These are phyloP conservation scores for Megaceryle maxima DNA, from an alignment of 2,113 vertebrate genomes.

Conservation along the genomic window DNA sequence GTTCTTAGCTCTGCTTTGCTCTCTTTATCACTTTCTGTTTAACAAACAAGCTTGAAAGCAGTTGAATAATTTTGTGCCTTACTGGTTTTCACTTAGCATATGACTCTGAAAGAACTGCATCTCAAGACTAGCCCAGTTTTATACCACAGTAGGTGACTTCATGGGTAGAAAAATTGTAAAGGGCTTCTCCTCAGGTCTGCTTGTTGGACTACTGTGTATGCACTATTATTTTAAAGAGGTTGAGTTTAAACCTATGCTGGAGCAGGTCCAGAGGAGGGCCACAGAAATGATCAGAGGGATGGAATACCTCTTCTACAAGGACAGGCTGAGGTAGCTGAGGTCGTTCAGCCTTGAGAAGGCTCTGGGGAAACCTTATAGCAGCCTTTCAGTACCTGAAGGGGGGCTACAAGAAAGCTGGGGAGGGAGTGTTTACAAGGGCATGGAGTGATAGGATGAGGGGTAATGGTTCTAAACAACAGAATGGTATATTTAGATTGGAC, in stretches of 20 bases:
- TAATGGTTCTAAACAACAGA: no score
- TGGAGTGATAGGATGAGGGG: no score
- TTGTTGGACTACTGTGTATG: neutral
- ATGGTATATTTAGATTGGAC: no score
- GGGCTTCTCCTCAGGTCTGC: neutral
- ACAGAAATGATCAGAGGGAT: neutral
- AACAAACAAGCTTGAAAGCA: neutral
- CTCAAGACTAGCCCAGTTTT: neutral
- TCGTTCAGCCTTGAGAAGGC: no score
- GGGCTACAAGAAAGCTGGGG: no score
- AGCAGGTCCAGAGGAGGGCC: no score
- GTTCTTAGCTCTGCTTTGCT: neutral
- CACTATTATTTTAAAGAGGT: neutral
- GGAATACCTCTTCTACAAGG: no score
- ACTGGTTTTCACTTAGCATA: neutral
- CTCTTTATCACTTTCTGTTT: neutral
- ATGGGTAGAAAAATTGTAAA: neutral
- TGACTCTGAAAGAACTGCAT: neutral
- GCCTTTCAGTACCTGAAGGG: no score
- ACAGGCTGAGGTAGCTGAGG: no score
- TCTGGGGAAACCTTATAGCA: no score
- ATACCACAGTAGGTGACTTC: neutral
- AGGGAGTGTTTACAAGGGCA: no score
- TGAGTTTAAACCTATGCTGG: neutral
- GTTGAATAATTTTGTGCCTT: neutral